Evolutionary conservation across 1,140 invertebrate genomes (phyloP).

Genomic region (Bombus terrestris): DNA sequence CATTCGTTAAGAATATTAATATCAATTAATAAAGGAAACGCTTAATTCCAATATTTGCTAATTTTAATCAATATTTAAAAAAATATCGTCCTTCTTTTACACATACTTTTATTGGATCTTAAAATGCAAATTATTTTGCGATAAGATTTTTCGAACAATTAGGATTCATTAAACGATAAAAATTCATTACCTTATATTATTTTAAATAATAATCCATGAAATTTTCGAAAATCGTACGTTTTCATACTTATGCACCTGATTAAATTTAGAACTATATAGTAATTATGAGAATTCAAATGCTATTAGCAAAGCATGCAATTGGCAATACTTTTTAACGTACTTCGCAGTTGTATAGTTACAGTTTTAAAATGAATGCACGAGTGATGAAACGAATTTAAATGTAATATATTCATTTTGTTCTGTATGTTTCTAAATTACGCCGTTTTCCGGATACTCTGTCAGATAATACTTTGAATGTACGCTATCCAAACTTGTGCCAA

Average conservation of each 20-base stretch:
- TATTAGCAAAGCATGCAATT: constrained; percentile 11
- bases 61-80: not conserved
- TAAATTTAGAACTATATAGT: not conserved
- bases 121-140: not conserved
- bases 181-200: not conserved
- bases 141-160: not conserved
- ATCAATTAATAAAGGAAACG: not conserved
- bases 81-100: not conserved
- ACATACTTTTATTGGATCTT: not conserved
- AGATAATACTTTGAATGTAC: not conserved
- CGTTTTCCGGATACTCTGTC: constrained; percentile 10
- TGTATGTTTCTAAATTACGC: constrained; percentile 57
- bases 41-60: not conserved
- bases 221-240: not conserved
- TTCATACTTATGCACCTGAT: not conserved
- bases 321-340: constrained; percentile 49
- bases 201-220: too few species aligned
- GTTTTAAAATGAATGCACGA: constrained; percentile 63
- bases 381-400: constrained; percentile 43
- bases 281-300: not conserved
- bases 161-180: not conserved
- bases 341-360: constrained; percentile 56
- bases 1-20: not conserved
- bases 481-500: not conserved
- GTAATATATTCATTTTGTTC: constrained; percentile 32